A percentile compares a stretch with the other conserved stretches of the same genome.
Evolutionary conservation across 2,113 vertebrate species (phyloP).

Genomic region (Thinocorus orbignyianus): DNA sequence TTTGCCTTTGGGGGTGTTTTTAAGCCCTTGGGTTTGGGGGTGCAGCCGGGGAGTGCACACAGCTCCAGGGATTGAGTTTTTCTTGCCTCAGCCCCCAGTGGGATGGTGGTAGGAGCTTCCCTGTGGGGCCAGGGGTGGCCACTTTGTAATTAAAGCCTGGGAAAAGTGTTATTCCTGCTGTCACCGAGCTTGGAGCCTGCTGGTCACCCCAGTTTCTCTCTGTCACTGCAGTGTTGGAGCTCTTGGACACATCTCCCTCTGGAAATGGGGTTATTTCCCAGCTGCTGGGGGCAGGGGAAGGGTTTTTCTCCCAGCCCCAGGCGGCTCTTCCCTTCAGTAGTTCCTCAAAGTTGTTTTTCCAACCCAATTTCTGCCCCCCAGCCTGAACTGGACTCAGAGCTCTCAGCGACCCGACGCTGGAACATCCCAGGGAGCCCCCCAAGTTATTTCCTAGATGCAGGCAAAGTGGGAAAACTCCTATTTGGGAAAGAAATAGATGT

Average conservation of each 20-base stretch:
- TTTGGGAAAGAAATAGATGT: rapidly evolving
- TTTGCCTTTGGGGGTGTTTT: not conserved
- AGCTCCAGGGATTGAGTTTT: no score
- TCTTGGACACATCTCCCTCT: not conserved
- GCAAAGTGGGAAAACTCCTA: rapidly evolving
- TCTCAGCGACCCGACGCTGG: rapidly evolving
- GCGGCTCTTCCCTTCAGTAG: not conserved
- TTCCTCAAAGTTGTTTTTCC: rapidly evolving
- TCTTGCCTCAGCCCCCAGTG: rapidly evolving
- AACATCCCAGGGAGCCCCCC: rapidly evolving
- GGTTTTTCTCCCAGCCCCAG: not conserved
- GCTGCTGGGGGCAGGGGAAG: rapidly evolving
- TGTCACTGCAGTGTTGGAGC: rapidly evolving
- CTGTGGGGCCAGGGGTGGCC: rapidly evolving
- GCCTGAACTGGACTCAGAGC: not conserved
- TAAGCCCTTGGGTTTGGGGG: not conserved
- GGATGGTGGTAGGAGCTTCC: not conserved
- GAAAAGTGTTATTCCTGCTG: rapidly evolving
- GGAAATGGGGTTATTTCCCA: not conserved
- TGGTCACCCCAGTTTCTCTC: rapidly evolving
- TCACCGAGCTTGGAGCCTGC: rapidly evolving
- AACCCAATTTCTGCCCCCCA: rapidly evolving
- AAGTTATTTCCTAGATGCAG: rapidly evolving
- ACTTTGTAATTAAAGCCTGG: rapidly evolving
- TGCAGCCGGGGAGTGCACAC: not conserved